A percentile compares a stretch with the other conserved stretches of the same genome.
Conservation (phyloP, 1,140 invertebrate species). For the Megathymus violae region DNA sequence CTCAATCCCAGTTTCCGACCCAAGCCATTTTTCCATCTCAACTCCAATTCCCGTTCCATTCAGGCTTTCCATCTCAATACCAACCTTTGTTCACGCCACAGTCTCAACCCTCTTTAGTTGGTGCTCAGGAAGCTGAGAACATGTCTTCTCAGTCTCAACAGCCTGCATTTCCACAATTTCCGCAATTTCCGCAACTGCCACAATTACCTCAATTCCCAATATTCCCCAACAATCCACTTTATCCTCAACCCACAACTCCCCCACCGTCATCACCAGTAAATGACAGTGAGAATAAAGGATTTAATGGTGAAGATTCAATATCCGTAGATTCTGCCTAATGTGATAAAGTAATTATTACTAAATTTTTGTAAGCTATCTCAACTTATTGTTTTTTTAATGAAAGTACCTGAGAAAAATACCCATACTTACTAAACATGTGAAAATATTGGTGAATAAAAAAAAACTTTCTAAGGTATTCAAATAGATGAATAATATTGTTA, state of each 20-base stretch:
- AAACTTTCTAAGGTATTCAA: too few species aligned
- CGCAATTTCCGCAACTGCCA: slow-evolving; percentile 35
- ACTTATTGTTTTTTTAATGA: too few species aligned
- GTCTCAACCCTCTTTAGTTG: too few species aligned
- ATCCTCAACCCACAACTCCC: slow-evolving; percentile 36
- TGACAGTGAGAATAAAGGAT: slow-evolving; percentile 46
- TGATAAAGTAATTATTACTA: not conserved
- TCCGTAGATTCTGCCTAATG: slow-evolving; percentile 68
- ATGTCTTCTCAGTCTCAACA: slow-evolving; percentile 31
- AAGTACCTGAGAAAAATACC: slow-evolving; percentile 11
- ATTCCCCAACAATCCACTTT: slow-evolving; percentile 36
- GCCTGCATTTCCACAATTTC: slow-evolving; percentile 44
- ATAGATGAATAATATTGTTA: too few species aligned
- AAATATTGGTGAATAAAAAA: too few species aligned
- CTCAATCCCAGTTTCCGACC: slow-evolving; percentile 18
- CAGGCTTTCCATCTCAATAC: slow-evolving; percentile 11
- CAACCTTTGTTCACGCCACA: slow-evolving; percentile 8
- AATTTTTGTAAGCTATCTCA: too few species aligned
- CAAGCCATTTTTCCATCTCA: slow-evolving; percentile 12
- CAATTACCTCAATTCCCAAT: slow-evolving; percentile 38
- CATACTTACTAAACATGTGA: too few species aligned
- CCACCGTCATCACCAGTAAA: slow-evolving; percentile 45
- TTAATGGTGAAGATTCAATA: slow-evolving; percentile 71
- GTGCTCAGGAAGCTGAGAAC: slow-evolving; percentile 15
- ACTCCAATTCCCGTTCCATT: slow-evolving; percentile 3